These are phyloP conservation scores for Tinamus major DNA, from an alignment of 2,797 vertebrate species.

Conservation along the genomic window DNA sequence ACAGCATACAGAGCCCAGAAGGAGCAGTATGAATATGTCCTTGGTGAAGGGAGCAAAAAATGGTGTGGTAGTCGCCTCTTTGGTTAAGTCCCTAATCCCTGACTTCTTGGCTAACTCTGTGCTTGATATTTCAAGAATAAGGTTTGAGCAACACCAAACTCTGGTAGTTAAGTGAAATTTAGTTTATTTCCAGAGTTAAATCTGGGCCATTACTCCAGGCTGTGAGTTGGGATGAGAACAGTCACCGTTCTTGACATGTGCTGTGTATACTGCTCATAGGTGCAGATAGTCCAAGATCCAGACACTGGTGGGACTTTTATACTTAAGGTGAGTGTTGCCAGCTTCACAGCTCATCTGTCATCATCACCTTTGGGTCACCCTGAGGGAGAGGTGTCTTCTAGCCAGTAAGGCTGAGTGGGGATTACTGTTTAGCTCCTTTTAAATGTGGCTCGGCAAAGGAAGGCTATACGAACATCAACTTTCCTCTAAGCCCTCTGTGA, in stretches of 20 bases:
- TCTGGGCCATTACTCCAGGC: background rate
- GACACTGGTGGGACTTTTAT: slow-evolving; percentile 90
- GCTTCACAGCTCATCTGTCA: background rate
- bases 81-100: background rate
- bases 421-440: background rate
- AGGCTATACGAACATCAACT: background rate
- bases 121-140: background rate
- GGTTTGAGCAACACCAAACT: background rate
- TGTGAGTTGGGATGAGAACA: background rate
- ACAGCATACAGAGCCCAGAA: background rate
- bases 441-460: background rate
- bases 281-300: slow-evolving; percentile 91
- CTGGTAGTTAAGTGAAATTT: background rate
- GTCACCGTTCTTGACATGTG: background rate
- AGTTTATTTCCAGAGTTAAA: background rate
- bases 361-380: background rate
- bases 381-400: background rate
- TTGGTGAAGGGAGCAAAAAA: background rate
- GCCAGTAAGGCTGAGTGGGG: background rate
- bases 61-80: background rate
- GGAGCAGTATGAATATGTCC: background rate
- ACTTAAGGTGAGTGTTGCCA: slow-evolving; percentile 88
- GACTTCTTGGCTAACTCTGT: background rate
- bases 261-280: slow-evolving; percentile 79
- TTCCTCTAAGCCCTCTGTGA: background rate